phyloP scores from a whole-genome alignment of 2,888 invertebrate genomes.

The Hirtodrosophila trivittata region DNA sequence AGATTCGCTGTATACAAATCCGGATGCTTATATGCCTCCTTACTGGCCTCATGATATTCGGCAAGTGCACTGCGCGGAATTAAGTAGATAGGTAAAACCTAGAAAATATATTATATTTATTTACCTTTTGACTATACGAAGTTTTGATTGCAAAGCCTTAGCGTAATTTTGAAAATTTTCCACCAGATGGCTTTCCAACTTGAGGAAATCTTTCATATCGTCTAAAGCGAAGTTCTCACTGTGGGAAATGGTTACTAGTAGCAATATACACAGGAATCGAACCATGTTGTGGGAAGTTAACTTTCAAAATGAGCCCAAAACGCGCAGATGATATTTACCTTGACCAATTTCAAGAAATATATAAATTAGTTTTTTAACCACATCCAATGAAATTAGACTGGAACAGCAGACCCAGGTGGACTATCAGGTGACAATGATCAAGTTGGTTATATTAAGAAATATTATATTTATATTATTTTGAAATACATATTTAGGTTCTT shows the following conservation, averaged over 20 bases:
- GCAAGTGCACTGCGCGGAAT: conserved; percentile 32
- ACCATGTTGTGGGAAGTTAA: conserved; percentile 4
- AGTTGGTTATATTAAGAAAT: too few species aligned
- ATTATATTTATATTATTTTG: too few species aligned
- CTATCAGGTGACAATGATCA: too few species aligned
- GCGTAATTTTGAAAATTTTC: conserved; percentile 27
- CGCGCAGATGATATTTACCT: background rate
- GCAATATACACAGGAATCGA: conserved; percentile 7
- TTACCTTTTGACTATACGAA: conserved; percentile 37
- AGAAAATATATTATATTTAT: background rate
- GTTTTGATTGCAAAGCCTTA: conserved; percentile 19
- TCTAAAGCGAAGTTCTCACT: background rate
- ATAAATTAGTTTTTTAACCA: too few species aligned
- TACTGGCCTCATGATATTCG: conserved; percentile 29
- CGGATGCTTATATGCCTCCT: conserved; percentile 8
- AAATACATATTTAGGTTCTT: too few species aligned
- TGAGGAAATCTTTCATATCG: conserved; percentile 2
- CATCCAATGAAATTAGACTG: too few species aligned
- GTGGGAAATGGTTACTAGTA: background rate
- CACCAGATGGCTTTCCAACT: conserved; percentile 19
- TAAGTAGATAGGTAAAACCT: background rate
- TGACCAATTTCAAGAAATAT: conserved; percentile 1
- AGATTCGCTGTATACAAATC: conserved; percentile 48
- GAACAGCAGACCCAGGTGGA: too few species aligned
- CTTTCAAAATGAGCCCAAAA: background rate